phyloP scores from a whole-genome alignment of 2,888 invertebrate genomes.

The Lasioglossum leucozonium region DNA sequence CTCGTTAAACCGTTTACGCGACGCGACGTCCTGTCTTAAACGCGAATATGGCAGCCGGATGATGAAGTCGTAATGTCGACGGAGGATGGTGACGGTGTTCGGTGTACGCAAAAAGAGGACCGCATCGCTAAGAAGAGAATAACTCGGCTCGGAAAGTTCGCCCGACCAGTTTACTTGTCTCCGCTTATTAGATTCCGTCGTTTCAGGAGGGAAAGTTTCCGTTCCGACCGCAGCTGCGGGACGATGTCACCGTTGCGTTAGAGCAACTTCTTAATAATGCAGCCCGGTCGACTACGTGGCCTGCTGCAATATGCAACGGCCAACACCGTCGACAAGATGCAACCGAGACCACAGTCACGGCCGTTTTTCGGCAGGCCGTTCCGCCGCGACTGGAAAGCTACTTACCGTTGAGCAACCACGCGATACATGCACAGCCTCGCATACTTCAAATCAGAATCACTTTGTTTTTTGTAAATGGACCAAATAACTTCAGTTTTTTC shows the following conservation, averaged over 20 bases:
- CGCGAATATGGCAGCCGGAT: not conserved
- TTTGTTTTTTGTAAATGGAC: too few relatives aligned
- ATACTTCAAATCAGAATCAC: too few relatives aligned
- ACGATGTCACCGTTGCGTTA: constrained; percentile 38
- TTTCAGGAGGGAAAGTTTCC: constrained; percentile 32
- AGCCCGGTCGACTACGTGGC: constrained; percentile 24
- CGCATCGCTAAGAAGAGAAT: constrained; percentile 14
- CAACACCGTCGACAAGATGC: constrained; percentile 9
- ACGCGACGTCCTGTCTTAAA: not conserved
- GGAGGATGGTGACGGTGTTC: too few relatives aligned
- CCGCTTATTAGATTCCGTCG: constrained; percentile 53
- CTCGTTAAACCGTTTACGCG: constrained; percentile 6
- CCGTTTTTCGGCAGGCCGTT: constrained; percentile 1
- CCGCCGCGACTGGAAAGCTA: not conserved
- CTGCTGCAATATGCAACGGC: constrained; percentile 54
- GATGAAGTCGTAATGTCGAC: not conserved
- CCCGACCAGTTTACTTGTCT: constrained; percentile 46
- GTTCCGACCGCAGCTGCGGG: constrained; percentile 22
- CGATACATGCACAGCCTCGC: too few relatives aligned
- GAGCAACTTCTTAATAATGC: constrained; percentile 61
- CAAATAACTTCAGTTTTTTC: too few relatives aligned
- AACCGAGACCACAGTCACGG: constrained; percentile 34
- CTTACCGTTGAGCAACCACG: not conserved
- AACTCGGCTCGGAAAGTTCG: constrained; percentile 27
- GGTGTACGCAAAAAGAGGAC: not conserved